Conservation (phyloP, 1,140 invertebrate genomes). For the Psix sp. region DNA sequence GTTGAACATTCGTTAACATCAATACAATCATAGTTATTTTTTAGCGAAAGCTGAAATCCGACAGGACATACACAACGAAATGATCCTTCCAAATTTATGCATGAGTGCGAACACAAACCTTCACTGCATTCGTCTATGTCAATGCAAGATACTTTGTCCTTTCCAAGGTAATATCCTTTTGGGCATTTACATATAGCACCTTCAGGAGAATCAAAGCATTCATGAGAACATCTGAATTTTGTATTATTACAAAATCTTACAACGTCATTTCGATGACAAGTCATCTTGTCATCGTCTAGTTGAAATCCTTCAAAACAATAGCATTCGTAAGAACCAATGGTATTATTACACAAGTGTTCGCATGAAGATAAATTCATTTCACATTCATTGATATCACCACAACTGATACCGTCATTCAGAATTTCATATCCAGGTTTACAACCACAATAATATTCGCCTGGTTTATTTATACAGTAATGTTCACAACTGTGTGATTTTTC, state of each 20-base stretch:
- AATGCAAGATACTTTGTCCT: conserved; percentile 80
- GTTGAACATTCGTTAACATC: conserved; percentile 78
- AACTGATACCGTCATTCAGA: conserved; percentile 72
- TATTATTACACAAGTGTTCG: conserved; percentile 71
- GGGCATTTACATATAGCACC: conserved; percentile 81
- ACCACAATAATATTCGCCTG: conserved; percentile 84
- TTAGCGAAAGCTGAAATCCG: conserved; percentile 76
- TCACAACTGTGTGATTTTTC: conserved; percentile 78
- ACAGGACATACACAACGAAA: conserved; percentile 79
- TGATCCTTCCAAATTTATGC: conserved; percentile 77
- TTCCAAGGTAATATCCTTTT: conserved; percentile 79
- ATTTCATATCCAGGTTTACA: conserved; percentile 75
- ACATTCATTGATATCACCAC: conserved; percentile 80
- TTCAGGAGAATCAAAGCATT: conserved; percentile 79
- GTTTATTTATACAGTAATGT: conserved; percentile 83
- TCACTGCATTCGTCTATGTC: conserved; percentile 83
- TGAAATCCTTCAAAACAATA: conserved; percentile 71
- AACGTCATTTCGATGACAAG: conserved; percentile 32
- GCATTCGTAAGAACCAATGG: conserved; percentile 75
- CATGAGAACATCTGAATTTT: conserved; percentile 71
- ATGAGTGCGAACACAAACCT: conserved; percentile 66
- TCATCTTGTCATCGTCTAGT: conserved; percentile 63
- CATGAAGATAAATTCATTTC: conserved; percentile 62
- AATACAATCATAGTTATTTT: conserved; percentile 78
- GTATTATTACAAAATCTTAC: conserved; percentile 67